A percentile compares a stretch with the other conserved stretches of the same genome.
These are phyloP conservation scores for Pampusana beccarii DNA, from an alignment of 2,113 vertebrate species.

Conservation along the genomic window DNA sequence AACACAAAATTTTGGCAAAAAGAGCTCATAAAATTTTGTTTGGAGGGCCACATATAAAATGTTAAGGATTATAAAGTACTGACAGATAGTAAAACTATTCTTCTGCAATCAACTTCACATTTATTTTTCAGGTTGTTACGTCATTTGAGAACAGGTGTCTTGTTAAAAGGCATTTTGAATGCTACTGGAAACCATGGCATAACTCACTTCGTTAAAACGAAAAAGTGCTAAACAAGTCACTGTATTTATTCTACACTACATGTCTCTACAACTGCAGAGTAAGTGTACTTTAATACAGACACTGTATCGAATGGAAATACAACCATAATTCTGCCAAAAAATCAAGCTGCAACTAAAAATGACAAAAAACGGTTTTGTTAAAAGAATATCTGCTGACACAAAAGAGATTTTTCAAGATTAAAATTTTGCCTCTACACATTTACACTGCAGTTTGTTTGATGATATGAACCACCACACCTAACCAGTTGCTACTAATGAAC, in stretches of 20 bases:
- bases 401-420: constrained; percentile 17
- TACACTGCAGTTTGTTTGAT: constrained; percentile 47
- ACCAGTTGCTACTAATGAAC: constrained; percentile 65
- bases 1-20: not conserved
- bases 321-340: constrained; percentile 40
- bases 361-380: constrained; percentile 24
- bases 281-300: not conserved
- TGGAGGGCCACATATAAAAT: not conserved
- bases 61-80: not conserved
- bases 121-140: not conserved
- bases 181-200: not conserved
- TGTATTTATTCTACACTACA: not conserved
- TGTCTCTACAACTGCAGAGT: not conserved
- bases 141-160: not conserved
- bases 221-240: not conserved
- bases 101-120: not conserved
- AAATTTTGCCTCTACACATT: constrained; percentile 22
- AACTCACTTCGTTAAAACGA: not conserved
- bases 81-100: not conserved
- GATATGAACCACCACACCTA: constrained; percentile 55
- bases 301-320: not conserved
- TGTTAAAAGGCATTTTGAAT: not conserved
- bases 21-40: not conserved
- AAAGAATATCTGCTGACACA: constrained; percentile 16
- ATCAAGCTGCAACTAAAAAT: constrained; percentile 23